Base-by-base conservation (phyloP, 37 sponge, comb jelly and placozoan genomes). In the Tethya wilhelma region DNA sequence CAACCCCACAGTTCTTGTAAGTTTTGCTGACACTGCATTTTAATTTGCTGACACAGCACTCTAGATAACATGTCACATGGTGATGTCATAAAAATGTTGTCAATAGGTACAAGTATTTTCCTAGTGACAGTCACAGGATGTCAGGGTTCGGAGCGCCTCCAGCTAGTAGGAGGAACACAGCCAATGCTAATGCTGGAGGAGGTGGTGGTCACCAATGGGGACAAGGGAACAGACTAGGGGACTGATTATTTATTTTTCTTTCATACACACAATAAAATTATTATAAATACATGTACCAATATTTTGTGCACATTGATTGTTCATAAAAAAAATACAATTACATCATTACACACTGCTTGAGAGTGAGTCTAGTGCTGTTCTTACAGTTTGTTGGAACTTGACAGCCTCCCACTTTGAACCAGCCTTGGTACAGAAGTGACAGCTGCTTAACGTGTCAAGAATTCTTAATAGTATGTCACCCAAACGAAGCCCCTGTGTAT, bases 1-100 rank as follows among this genome's bases (percentile, higher is more conserved):
- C 79, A 14, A 98, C 99, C 23, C 99, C 99, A 6, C 93, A 96
- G 58, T 73, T 98, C 32, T 34, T 98, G 97, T 97, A 38, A 90
- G 98, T 60, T 28, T 30, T 2, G 23, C 77, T 59, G 25, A 29
- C 17, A 9, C 23, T 49, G n/a, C n/a, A n/a, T n/a, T n/a, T n/a
- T n/a, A n/a, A n/a, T n/a, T n/a, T n/a, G n/a, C n/a, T n/a, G n/a
- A n/a, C n/a, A n/a, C n/a, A n/a, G n/a, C n/a, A n/a, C n/a, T n/a
- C n/a, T n/a, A n/a, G n/a, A n/a, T n/a, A n/a, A n/a, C n/a, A n/a
- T n/a, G n/a, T n/a, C n/a, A n/a, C n/a, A n/a, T n/a, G n/a, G n/a
- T n/a, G n/a, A n/a, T n/a, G n/a, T n/a, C 53, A 45, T 39, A 30
- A 28, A 72, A 33, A 23, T 29, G 6, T 36, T 2, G 37, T 38